Conservation (phyloP, 2,888 invertebrate genomes). For the Nemotelus nigrinus region DNA sequence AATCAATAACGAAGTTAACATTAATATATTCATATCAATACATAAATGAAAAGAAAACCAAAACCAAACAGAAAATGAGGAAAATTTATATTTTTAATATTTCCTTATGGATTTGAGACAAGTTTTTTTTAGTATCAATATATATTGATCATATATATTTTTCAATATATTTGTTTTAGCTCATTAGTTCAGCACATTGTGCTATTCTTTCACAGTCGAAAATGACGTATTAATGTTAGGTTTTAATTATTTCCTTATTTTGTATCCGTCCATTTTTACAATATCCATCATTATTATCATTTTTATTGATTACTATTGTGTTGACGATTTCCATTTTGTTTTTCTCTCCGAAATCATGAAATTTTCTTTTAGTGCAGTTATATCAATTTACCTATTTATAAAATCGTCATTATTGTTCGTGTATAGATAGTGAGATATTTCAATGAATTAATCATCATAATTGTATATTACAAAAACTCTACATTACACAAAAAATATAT, state of each 20-base stretch:
- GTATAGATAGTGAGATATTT: constrained; percentile 20
- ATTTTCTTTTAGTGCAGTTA: not conserved
- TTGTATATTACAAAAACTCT: constrained; percentile 34
- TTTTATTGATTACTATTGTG: not conserved
- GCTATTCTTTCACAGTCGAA: not conserved
- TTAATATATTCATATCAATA: too few relatives aligned
- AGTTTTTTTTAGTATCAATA: not conserved
- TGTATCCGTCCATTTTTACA: not conserved
- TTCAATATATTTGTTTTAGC: constrained; percentile 34
- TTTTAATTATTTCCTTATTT: not conserved
- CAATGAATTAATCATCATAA: constrained; percentile 9
- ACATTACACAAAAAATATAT: constrained; percentile 45
- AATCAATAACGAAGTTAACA: too few relatives aligned
- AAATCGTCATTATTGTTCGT: constrained; percentile 36
- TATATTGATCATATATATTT: constrained; percentile 36
- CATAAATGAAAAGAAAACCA: too few relatives aligned
- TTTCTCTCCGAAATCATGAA: not conserved
- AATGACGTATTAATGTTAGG: not conserved
- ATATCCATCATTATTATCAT: not conserved
- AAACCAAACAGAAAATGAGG: too few relatives aligned
- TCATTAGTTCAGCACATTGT: not conserved
- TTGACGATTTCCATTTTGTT: not conserved
- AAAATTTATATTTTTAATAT: too few relatives aligned
- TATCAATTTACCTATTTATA: constrained; percentile 7
- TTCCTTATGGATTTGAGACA: too few relatives aligned